Evolutionary conservation across 2,888 invertebrate genomes (phyloP).

Genomic region (Philereme vetulata): DNA sequence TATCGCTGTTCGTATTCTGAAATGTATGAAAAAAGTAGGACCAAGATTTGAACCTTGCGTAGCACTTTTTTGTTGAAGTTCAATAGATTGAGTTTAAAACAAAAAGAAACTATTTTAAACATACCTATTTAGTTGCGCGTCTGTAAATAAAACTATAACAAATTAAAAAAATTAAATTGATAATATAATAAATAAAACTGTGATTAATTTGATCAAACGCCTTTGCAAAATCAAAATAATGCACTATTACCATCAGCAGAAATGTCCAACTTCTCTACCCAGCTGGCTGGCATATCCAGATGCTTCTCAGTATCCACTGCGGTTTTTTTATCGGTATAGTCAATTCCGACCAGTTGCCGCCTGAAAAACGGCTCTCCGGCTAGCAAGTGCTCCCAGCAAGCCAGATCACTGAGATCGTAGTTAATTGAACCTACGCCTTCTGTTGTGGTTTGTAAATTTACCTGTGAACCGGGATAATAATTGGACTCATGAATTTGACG

Average conservation of each 20-base stretch:
- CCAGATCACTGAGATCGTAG: conserved; percentile 85
- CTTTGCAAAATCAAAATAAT: background rate
- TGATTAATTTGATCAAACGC: background rate
- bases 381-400: conserved; percentile 89
- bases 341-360: conserved; percentile 79
- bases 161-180: too few species aligned
- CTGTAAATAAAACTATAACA: too few species aligned
- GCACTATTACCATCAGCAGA: conserved; percentile 74
- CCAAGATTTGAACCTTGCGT: conserved; percentile 11
- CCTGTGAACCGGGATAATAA: conserved; percentile 38
- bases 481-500: too few species aligned
- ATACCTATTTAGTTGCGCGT: too few species aligned
- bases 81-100: too few species aligned
- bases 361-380: conserved; percentile 86
- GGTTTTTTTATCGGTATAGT: conserved; percentile 64
- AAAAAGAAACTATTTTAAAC: too few species aligned
- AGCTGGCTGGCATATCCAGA: conserved; percentile 89
- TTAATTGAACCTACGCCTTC: conserved; percentile 78
- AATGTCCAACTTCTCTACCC: conserved; percentile 88
- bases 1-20: conserved; percentile 88
- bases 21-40: background rate
- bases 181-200: too few species aligned
- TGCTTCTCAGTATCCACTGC: conserved; percentile 86
- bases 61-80: background rate
- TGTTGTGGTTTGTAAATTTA: conserved; percentile 76